phyloP scores from a whole-genome alignment of 2,888 invertebrate species.

The Malacosoma neustria region DNA sequence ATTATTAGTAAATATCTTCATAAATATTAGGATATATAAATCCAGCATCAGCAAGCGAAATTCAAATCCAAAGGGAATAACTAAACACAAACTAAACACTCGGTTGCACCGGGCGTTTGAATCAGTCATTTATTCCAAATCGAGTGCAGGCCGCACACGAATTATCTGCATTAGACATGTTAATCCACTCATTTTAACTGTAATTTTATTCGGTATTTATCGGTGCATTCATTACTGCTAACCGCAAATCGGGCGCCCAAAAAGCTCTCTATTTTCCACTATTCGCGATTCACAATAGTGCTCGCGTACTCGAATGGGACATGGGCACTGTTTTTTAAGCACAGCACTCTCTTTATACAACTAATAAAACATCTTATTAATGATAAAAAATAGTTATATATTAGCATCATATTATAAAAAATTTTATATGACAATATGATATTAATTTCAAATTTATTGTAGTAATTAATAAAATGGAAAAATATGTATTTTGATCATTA shows the following conservation, averaged over 20 bases:
- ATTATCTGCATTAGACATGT: constrained; percentile 75
- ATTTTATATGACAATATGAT: too few species aligned
- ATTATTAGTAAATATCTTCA: too few species aligned
- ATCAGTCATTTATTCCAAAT: constrained; percentile 63
- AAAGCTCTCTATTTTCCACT: constrained; percentile 68
- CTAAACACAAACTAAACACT: constrained; percentile 16
- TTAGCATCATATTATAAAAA: too few species aligned
- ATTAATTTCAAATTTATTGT: too few species aligned
- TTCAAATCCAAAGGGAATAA: constrained; percentile 4
- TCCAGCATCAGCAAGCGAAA: too few species aligned
- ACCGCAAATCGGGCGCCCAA: constrained; percentile 72
- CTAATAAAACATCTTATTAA: too few species aligned
- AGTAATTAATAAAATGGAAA: too few species aligned
- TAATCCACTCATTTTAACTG: constrained; percentile 75
- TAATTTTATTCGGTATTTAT: constrained; percentile 76
- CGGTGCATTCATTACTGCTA: constrained; percentile 70
- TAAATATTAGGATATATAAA: too few species aligned
- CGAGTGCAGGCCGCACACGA: constrained; percentile 57
- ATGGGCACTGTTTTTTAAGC: too few species aligned
- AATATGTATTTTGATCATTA: too few species aligned
- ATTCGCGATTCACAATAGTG: constrained; percentile 28
- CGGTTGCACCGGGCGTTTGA: constrained; percentile 13
- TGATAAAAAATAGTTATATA: too few species aligned
- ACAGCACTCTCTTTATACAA: too few species aligned
- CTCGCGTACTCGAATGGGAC: background rate